These are phyloP conservation scores for Agrochola lota DNA, from an alignment of 2,888 invertebrate genomes.

Conservation along the genomic window DNA sequence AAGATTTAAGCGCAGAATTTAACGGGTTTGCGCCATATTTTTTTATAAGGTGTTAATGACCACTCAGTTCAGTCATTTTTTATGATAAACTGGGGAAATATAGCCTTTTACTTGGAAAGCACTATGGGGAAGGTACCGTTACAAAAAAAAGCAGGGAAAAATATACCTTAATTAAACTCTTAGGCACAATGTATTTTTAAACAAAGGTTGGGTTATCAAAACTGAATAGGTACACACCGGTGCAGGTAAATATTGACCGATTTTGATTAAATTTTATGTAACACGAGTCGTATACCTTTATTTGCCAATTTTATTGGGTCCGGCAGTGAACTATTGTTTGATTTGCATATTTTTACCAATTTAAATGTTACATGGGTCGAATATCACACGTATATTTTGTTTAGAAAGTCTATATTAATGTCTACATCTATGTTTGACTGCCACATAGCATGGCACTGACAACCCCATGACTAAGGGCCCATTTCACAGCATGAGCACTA, in stretches of 20 bases:
- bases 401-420: background rate
- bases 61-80: background rate
- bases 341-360: conserved; percentile 37
- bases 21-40: background rate
- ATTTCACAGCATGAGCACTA: background rate
- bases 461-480: background rate
- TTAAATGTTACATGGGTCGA: background rate
- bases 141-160: background rate
- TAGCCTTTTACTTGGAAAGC: background rate
- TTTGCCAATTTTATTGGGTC: conserved; percentile 43
- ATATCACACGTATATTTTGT: conserved; percentile 3
- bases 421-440: conserved; percentile 2
- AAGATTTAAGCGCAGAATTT: background rate
- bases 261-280: conserved; percentile 41
- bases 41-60: conserved; percentile 6
- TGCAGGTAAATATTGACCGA: conserved; percentile 26
- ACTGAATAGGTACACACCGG: conserved; percentile 11
- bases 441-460: background rate
- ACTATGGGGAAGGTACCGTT: background rate
- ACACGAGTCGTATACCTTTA: conserved; percentile 22
- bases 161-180: too few relatives aligned
- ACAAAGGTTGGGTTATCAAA: conserved; percentile 14
- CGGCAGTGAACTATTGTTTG: conserved; percentile 40
- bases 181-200: background rate
- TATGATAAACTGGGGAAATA: background rate